A percentile compares a stretch with the other conserved stretches of the same genome.
phyloP scores from a whole-genome alignment of 2,113 vertebrate genomes.

The Gobiocypris rarus region DNA sequence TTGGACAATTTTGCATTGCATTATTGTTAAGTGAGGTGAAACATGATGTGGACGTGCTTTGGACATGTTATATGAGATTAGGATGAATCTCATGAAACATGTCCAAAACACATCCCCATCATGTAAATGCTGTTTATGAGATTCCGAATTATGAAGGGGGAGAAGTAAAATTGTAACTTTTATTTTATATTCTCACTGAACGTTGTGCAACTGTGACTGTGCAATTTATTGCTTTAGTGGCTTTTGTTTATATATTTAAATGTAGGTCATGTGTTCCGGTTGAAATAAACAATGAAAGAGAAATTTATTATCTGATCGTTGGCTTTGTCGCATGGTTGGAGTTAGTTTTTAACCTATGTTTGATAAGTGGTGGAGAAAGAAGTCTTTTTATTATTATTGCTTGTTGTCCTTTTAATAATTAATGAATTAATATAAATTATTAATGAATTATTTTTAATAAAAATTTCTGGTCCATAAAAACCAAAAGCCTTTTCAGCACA shows the following conservation, averaged over 20 bases:
- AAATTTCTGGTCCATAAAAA: neutral
- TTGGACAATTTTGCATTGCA: too few relatives aligned
- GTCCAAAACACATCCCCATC: too few relatives aligned
- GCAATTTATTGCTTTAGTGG: neutral
- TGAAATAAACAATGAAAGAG: neutral
- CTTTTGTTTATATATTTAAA: neutral
- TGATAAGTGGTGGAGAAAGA: neutral
- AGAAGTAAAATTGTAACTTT: neutral
- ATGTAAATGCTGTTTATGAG: too few relatives aligned
- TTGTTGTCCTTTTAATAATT: too few relatives aligned
- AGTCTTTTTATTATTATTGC: neutral
- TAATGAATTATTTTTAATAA: neutral
- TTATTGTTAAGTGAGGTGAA: too few relatives aligned
- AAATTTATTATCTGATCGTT: neutral
- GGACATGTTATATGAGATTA: too few relatives aligned
- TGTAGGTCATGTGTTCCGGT: conserved; percentile 1
- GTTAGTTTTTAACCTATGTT: conserved; percentile 4
- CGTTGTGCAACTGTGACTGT: neutral
- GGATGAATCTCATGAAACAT: too few relatives aligned
- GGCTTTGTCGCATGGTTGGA: neutral
- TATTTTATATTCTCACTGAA: neutral
- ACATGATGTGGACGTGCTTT: too few relatives aligned
- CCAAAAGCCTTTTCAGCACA: neutral
- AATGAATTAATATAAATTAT: too few relatives aligned
- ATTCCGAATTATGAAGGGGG: too few relatives aligned